A percentile compares a stretch with the other conserved stretches of the same genome.
phyloP scores from a whole-genome alignment of 2,797 vertebrate species.

The Anisognathus igniventris region DNA sequence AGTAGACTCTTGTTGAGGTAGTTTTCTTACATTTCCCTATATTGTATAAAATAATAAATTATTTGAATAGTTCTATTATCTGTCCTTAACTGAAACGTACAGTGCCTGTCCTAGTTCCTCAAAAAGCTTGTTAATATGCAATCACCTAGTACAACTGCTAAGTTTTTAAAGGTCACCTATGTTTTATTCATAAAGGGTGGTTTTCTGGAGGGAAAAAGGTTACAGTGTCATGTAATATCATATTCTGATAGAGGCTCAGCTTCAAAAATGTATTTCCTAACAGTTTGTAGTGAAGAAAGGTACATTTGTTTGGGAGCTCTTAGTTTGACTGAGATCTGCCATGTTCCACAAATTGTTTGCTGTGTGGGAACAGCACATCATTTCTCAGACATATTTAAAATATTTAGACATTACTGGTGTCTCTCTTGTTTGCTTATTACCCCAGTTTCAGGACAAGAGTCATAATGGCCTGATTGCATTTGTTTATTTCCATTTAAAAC shows the following conservation, averaged over 20 bases:
- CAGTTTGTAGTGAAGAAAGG: slow-evolving; percentile 39
- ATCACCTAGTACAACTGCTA: slow-evolving; percentile 83
- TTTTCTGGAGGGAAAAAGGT: slow-evolving; percentile 84
- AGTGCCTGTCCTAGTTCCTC: slow-evolving; percentile 81
- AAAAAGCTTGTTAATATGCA: slow-evolving; percentile 88
- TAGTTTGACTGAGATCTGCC: neutral
- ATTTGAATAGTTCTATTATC: slow-evolving; percentile 81
- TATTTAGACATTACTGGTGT: neutral
- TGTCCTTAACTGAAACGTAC: slow-evolving; percentile 79
- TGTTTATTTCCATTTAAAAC: neutral
- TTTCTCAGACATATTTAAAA: slow-evolving; percentile 5
- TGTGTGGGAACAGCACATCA: neutral
- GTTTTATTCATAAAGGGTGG: slow-evolving; percentile 87
- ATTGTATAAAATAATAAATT: slow-evolving; percentile 79
- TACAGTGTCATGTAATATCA: slow-evolving; percentile 83
- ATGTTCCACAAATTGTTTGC: neutral
- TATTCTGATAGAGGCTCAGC: slow-evolving; percentile 77
- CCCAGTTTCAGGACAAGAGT: neutral
- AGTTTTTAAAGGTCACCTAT: slow-evolving; percentile 85
- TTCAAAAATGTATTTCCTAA: slow-evolving; percentile 72
- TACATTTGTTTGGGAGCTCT: slow-evolving; percentile 35
- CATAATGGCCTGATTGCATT: neutral
- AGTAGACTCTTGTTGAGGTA: slow-evolving; percentile 65
- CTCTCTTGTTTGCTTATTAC: neutral
- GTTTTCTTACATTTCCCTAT: slow-evolving; percentile 70